These are phyloP conservation scores for Oligia fasciuncula DNA, from an alignment of 2,888 invertebrate genomes.

Conservation along the genomic window DNA sequence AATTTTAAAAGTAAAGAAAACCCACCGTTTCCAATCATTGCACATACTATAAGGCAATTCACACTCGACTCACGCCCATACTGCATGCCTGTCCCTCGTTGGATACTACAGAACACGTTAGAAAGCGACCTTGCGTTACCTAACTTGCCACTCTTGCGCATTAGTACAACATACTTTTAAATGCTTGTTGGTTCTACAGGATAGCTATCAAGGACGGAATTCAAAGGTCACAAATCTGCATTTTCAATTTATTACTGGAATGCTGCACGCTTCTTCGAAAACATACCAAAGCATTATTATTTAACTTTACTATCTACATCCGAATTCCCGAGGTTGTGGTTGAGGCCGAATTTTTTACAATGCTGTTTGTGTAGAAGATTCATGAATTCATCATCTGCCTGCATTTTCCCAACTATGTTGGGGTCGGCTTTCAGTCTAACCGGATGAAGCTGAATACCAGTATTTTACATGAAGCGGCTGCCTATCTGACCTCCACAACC, in stretches of 20 bases:
- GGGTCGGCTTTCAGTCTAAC: background rate
- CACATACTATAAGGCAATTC: constrained; percentile 58
- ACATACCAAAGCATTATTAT: background rate
- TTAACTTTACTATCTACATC: background rate
- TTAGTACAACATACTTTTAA: constrained; percentile 42
- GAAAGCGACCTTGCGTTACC: constrained; percentile 79
- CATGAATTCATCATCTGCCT: background rate
- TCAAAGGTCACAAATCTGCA: constrained; percentile 20
- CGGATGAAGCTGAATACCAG: background rate
- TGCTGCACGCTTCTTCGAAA: constrained; percentile 5
- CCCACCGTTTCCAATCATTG: constrained; percentile 34
- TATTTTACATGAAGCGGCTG: no score
- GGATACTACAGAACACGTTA: constrained; percentile 67
- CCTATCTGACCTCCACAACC: no score
- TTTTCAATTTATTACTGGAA: constrained; percentile 8
- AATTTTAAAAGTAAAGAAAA: constrained; percentile 47
- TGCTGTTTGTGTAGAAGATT: background rate
- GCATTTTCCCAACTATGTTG: background rate
- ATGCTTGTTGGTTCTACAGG: constrained; percentile 30
- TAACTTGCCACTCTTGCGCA: constrained; percentile 66
- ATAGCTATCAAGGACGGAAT: constrained; percentile 17
- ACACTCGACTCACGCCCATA: constrained; percentile 58
- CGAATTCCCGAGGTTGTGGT: constrained; percentile 2
- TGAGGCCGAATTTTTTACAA: background rate
- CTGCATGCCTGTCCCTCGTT: constrained; percentile 54